Evolutionary conservation across 2,888 invertebrate genomes (phyloP).

Genomic region (Eumerus sabulonum): DNA sequence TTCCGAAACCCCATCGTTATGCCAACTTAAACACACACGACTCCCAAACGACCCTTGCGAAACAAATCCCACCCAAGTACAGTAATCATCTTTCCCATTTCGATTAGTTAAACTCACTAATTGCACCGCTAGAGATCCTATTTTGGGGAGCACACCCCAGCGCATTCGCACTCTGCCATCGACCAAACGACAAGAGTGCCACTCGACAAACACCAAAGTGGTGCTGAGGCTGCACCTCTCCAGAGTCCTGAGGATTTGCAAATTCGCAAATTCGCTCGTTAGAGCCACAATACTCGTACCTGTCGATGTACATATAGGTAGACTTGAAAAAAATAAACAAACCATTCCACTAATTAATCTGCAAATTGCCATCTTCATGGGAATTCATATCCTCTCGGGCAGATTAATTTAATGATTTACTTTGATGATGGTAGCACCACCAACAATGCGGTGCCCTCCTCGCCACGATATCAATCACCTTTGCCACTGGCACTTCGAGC

Average conservation of each 20-base stretch:
- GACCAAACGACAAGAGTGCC: slow-evolving; percentile 20
- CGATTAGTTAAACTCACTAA: slow-evolving; percentile 66
- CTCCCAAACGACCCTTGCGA: no score
- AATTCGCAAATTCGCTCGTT: slow-evolving; percentile 63
- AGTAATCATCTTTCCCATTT: slow-evolving; percentile 60
- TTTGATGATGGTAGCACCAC: slow-evolving; percentile 34
- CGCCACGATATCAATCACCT: slow-evolving; percentile 47
- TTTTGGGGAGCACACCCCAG: slow-evolving; percentile 9
- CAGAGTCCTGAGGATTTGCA: slow-evolving; percentile 47
- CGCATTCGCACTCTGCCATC: no score
- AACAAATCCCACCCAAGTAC: slow-evolving; percentile 24
- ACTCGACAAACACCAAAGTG: slow-evolving; percentile 58
- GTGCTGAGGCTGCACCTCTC: slow-evolving; percentile 64
- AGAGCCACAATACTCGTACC: slow-evolving; percentile 32
- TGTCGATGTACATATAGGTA: slow-evolving; percentile 38
- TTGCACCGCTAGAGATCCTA: slow-evolving; percentile 61
- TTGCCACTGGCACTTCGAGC: slow-evolving; percentile 39
- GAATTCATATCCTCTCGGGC: slow-evolving; percentile 63
- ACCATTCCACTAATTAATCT: slow-evolving; percentile 61
- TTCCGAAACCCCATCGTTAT: slow-evolving; percentile 32
- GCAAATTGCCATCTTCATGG: slow-evolving; percentile 56
- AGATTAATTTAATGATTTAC: slow-evolving; percentile 69
- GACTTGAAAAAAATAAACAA: background rate
- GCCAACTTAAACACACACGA: slow-evolving; percentile 8
- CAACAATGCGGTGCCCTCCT: slow-evolving; percentile 3